Conservation (phyloP, 2,888 invertebrate species). For the Idaea aversata region DNA sequence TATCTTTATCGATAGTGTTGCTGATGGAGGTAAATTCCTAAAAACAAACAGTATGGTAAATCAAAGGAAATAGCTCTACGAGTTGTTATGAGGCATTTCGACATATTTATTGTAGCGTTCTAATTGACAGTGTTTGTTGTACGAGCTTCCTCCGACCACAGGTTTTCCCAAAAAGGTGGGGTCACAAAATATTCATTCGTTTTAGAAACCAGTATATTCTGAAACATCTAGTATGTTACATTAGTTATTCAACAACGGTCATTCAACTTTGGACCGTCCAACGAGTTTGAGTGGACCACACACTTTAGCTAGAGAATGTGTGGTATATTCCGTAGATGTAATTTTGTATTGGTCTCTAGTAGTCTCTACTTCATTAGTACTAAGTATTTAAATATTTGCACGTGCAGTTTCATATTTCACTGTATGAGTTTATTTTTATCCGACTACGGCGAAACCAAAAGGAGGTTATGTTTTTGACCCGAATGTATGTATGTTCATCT, state of each 20-base stretch:
- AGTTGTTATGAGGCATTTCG: too few relatives aligned
- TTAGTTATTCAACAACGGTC: slow-evolving; percentile 6
- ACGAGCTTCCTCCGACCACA: neutral
- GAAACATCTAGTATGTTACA: neutral
- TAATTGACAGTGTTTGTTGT: too few relatives aligned
- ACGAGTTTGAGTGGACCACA: neutral
- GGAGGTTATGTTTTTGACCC: too few relatives aligned
- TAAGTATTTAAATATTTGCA: neutral
- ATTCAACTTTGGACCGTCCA: slow-evolving; percentile 1
- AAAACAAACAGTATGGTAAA: too few relatives aligned
- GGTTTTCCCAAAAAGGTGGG: neutral
- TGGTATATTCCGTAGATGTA: neutral
- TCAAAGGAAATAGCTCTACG: too few relatives aligned
- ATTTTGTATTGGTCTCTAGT: neutral
- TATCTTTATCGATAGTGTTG: too few relatives aligned
- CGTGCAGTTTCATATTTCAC: neutral
- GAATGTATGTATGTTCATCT: neutral
- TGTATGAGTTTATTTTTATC: neutral
- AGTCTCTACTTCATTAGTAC: neutral
- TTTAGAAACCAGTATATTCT: slow-evolving; percentile 1
- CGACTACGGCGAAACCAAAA: neutral
- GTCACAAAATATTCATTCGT: slow-evolving; percentile 11
- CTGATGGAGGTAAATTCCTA: too few relatives aligned
- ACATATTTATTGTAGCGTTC: too few relatives aligned
- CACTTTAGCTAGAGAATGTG: neutral